Conservation (phyloP, 2,888 invertebrate species). For the Tanytarsus gracilentus region DNA sequence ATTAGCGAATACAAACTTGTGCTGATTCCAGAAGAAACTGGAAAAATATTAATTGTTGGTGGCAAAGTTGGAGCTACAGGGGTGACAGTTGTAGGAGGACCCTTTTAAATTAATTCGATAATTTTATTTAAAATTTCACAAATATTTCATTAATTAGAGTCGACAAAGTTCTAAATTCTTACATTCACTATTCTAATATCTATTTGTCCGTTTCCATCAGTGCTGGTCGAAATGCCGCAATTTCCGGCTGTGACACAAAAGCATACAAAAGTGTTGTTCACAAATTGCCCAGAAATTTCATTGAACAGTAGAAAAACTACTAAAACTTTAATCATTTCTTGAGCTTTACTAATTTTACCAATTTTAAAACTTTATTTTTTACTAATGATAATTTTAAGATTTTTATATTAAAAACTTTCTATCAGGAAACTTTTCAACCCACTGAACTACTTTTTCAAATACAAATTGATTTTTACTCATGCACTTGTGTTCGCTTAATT, state of each 20-base stretch:
- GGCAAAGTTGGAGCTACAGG: background rate
- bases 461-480: no score
- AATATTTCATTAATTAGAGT: background rate
- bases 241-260: constrained; percentile 41
- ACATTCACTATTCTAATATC: constrained; percentile 50
- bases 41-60: background rate
- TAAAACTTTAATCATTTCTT: no score
- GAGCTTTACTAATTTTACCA: no score
- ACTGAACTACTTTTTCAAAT: no score
- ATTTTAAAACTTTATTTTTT: no score
- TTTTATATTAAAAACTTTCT: no score
- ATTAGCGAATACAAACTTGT: background rate
- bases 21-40: background rate
- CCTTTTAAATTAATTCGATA: background rate
- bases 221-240: constrained; percentile 32
- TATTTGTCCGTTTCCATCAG: constrained; percentile 50
- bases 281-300: no score
- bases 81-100: background rate
- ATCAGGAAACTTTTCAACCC: no score
- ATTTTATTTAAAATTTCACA: background rate
- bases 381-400: no score
- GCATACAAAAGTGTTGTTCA: no score
- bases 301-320: no score
- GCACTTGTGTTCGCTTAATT: no score
- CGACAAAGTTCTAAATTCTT: background rate